phyloP scores from a whole-genome alignment of 2,888 invertebrate genomes.

The Heliconius ethilla region DNA sequence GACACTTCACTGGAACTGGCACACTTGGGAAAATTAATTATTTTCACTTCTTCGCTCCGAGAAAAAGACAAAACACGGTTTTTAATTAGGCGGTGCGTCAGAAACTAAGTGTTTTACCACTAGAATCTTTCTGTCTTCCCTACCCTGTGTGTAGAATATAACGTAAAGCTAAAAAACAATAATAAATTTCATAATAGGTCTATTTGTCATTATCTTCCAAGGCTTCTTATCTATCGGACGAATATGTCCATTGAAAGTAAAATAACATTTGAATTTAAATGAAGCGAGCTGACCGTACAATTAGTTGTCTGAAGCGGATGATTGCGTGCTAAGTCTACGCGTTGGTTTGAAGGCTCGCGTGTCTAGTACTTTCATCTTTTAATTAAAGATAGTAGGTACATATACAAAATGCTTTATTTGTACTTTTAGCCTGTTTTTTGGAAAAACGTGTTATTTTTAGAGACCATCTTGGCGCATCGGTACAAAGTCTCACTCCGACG shows the following conservation, averaged over 20 bases:
- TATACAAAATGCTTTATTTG: no score
- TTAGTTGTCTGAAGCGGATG: constrained; percentile 2
- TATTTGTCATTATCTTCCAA: background rate
- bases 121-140: no score
- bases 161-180: no score
- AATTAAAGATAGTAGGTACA: no score
- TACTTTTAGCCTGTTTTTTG: no score
- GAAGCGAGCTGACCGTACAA: background rate
- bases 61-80: background rate
- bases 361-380: no score
- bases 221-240: background rate
- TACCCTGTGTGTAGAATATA: no score
- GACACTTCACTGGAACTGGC: no score
- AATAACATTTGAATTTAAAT: constrained; percentile 5
- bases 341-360: background rate
- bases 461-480: background rate
- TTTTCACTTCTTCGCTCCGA: background rate
- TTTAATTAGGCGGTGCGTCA: background rate
- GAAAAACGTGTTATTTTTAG: background rate
- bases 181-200: no score
- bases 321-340: background rate
- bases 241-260: background rate
- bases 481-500: background rate
- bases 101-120: background rate
- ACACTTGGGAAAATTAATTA: background rate